Evolutionary conservation across 2,888 invertebrate genomes (phyloP), one percentile per base, ranked within the genome.

Genomic region (Asteroscopus sphinx): DNA sequence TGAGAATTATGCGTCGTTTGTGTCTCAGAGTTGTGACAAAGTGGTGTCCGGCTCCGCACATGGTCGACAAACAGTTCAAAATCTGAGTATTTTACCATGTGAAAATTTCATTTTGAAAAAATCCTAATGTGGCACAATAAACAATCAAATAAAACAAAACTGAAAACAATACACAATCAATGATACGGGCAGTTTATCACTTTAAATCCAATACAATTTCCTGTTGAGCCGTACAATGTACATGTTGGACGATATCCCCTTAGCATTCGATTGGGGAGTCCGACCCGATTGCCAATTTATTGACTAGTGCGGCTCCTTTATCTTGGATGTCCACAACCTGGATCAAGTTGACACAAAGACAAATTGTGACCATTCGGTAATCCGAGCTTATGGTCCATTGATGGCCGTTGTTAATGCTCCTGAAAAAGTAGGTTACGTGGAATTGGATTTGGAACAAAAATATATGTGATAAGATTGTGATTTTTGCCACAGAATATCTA

Each of bases 301-400:
- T 68, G 78, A 80, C 68, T 67, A 40, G 55, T 67, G 36, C 21
- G 21, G 42, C 60, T 63, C 69, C 76, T 78, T 80, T 81, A 81
- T 82, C 82, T 77, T 66, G 45, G 52, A 68, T 71, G 73, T 69
- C 53, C 65, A 65, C 73, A 73, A 62, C 58, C 58, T 60, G 62
- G 70, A 75, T 79, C 79, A 79, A 71, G 67, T 62, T 64, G 81
- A 76, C 80, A 76, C 64, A 72, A 77, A 83, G 82, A 85, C 79
- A 84, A 84, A 83, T 85, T 77, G 80, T 59, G 68, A 70, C 68
- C 74, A 75, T 76, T 76, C 58, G 46, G 75, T 83, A 83, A 84
- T 81, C 83, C 77, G 59, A 68, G 76, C 73, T 82, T 78, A 79
- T 82, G 77, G 76, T 44, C 66, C 66, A 75, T 73, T 78, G 79